Evolutionary conservation across 2,797 vertebrate species (phyloP).

Genomic region (Crax fasciolata): DNA sequence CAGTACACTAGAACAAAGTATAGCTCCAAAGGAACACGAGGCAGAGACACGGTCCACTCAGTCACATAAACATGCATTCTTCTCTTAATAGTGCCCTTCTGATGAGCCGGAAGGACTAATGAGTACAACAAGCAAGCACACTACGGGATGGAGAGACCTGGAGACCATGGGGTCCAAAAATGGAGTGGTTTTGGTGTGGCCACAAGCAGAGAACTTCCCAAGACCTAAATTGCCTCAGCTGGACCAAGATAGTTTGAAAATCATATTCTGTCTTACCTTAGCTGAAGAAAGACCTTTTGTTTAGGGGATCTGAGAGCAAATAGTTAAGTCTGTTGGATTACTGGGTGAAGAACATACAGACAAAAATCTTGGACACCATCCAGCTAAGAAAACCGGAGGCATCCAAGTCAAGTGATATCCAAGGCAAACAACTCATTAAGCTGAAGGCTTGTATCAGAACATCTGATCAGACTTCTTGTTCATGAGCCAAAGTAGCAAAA

Average conservation of each 20-base stretch:
- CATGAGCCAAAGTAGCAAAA: background rate
- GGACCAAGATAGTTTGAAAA: background rate
- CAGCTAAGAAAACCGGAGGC: background rate
- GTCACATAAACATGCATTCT: background rate
- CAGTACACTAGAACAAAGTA: background rate
- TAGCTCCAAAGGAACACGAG: background rate
- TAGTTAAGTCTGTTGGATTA: background rate
- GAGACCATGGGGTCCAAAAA: background rate
- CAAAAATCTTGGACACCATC: background rate
- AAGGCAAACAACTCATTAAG: slow-evolving; percentile 33
- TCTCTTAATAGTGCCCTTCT: background rate
- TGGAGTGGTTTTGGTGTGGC: background rate
- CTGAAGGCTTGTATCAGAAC: slow-evolving; percentile 26
- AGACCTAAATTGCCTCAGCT: background rate
- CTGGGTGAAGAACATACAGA: background rate
- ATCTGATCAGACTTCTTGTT: slow-evolving; percentile 14
- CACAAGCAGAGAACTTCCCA: background rate
- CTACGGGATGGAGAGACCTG: background rate
- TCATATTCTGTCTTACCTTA: background rate
- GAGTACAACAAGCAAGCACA: background rate
- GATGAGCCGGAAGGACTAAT: background rate
- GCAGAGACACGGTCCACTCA: background rate
- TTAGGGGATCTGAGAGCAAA: background rate
- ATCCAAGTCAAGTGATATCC: slow-evolving; percentile 2
- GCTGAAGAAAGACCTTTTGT: background rate